A percentile compares a stretch with the other conserved stretches of the same genome.
phyloP scores from a whole-genome alignment of 2,888 invertebrate species.

The Pyrocoelia pectoralis region DNA sequence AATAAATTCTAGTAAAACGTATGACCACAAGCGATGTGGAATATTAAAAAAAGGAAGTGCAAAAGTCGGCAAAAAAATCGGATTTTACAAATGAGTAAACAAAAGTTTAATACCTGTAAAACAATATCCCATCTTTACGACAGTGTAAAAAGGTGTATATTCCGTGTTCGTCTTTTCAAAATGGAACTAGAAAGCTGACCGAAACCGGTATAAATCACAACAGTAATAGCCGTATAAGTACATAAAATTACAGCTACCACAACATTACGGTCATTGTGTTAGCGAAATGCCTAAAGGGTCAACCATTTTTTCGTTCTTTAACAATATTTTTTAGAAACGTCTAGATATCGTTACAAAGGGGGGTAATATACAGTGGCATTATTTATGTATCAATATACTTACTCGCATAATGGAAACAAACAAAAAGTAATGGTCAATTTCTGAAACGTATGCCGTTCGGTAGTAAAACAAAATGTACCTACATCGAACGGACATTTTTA shows the following conservation, averaged over 20 bases:
- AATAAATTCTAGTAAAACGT: background rate
- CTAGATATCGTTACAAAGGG: constrained; percentile 19
- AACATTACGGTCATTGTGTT: constrained; percentile 43
- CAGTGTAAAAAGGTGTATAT: constrained; percentile 34
- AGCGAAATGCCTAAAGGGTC: constrained; percentile 38
- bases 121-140: constrained; percentile 32
- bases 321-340: constrained; percentile 31
- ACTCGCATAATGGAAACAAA: constrained; percentile 1
- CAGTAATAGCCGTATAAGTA: constrained; percentile 46
- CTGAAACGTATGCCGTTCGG: background rate
- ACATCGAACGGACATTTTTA: background rate
- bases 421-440: constrained; percentile 1
- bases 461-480: background rate
- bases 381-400: constrained; percentile 2
- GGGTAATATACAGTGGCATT: constrained; percentile 13
- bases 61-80: constrained; percentile 16
- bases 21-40: background rate
- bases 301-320: constrained; percentile 38
- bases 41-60: background rate
- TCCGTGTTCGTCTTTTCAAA: constrained; percentile 31
- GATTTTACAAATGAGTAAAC: constrained; percentile 33
- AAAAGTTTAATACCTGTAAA: constrained; percentile 28
- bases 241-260: constrained; percentile 44
- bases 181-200: constrained; percentile 38
- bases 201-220: constrained; percentile 42